phyloP scores from a whole-genome alignment of 2,797 vertebrate species.

The Psittacula echo region DNA sequence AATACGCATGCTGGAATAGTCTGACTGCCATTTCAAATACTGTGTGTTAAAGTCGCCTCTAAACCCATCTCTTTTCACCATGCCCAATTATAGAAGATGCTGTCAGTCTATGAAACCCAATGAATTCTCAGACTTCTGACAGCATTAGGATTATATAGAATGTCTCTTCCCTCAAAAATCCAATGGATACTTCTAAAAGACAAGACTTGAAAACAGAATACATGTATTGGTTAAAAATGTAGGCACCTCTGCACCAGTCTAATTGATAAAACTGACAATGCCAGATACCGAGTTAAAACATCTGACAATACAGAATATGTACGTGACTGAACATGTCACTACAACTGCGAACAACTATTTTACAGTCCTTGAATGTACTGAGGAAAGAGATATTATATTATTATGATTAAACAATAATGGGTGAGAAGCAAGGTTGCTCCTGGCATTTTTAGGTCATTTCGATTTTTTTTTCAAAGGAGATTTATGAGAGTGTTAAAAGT shows the following conservation, averaged over 20 bases:
- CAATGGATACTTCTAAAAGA: background rate
- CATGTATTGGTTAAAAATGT: background rate
- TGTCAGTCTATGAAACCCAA: constrained; percentile 45
- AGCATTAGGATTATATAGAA: constrained; percentile 32
- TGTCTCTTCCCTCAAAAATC: constrained; percentile 21
- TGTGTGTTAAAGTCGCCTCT: background rate
- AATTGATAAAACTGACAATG: constrained; percentile 49
- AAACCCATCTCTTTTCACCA: constrained; percentile 22
- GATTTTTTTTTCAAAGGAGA: constrained; percentile 23
- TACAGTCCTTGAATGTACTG: background rate
- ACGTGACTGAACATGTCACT: constrained; percentile 46
- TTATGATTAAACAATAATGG: constrained; percentile 57
- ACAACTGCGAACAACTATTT: constrained; percentile 17
- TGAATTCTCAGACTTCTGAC: constrained; percentile 25
- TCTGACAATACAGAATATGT: constrained; percentile 10
- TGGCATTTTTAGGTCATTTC: constrained; percentile 72
- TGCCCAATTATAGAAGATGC: constrained; percentile 48
- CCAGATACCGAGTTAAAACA: background rate
- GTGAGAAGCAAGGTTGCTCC: constrained; percentile 47
- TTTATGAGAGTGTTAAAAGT: background rate
- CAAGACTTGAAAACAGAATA: background rate
- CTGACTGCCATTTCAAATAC: background rate
- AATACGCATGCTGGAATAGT: background rate
- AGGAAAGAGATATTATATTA: constrained; percentile 53
- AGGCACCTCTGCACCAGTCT: constrained; percentile 20